A percentile compares a stretch with the other conserved stretches of the same genome.
Conservation (phyloP, 2,113 vertebrate species). For the Piprites chloris region DNA sequence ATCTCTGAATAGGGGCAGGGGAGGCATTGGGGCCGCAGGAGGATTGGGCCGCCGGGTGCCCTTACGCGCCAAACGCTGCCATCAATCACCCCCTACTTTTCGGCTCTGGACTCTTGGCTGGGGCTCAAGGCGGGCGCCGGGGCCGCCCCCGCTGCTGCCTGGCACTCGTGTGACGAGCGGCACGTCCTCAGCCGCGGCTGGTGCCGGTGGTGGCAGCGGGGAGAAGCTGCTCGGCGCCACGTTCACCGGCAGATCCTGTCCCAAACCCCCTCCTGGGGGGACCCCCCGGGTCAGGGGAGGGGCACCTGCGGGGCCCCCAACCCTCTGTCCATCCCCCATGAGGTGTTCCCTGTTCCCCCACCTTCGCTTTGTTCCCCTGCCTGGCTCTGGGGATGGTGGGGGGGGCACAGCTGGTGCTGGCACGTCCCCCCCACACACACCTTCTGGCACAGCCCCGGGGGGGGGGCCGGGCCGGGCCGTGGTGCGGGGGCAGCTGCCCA, state of each 20-base stretch:
- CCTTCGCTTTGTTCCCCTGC: not conserved
- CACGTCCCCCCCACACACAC: not conserved
- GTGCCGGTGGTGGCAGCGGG: rapidly evolving
- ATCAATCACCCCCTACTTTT: constrained; percentile 84
- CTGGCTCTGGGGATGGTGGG: not conserved
- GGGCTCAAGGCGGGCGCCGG: not conserved
- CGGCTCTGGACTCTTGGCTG: constrained; percentile 60
- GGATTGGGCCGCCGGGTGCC: constrained; percentile 82
- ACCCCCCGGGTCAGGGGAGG: not conserved
- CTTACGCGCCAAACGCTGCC: constrained; percentile 74
- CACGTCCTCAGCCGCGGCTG: not conserved
- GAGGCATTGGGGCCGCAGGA: constrained; percentile 78
- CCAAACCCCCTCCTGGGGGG: not conserved
- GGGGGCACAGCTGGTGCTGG: not conserved
- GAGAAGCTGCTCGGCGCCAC: not conserved
- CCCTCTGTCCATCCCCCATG: rapidly evolving
- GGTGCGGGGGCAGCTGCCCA: constrained; percentile 45
- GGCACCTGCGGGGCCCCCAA: not conserved
- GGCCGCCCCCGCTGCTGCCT: not conserved
- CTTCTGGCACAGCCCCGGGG: not conserved
- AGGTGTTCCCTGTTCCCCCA: not conserved
- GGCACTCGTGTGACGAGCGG: not conserved
- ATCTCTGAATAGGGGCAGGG: constrained; percentile 83
- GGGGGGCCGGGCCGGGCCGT: not conserved
- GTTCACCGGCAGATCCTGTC: not conserved